A percentile compares a stretch with the other conserved stretches of the same genome.
These are phyloP conservation scores for Anticlea derivata DNA, from an alignment of 2,888 invertebrate species.

Conservation along the genomic window DNA sequence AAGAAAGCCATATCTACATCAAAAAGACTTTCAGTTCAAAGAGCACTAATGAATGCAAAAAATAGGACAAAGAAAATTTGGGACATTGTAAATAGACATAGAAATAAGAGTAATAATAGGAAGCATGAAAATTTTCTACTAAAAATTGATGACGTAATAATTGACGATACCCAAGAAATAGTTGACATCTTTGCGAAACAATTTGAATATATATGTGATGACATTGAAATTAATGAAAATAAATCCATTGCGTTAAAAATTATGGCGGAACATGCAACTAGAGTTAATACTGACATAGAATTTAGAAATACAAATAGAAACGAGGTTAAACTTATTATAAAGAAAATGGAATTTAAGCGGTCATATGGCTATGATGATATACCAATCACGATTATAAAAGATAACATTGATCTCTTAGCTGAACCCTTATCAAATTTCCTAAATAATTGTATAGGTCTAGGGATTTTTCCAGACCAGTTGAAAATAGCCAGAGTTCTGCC, in stretches of 20 bases:
- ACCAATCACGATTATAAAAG: constrained; percentile 10
- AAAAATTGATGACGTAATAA: not conserved
- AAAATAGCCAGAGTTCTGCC: constrained; percentile 6
- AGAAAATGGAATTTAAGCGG: not conserved
- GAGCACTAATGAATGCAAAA: not conserved
- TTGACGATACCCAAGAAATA: not conserved
- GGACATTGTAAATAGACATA: not conserved
- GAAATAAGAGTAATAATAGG: not conserved
- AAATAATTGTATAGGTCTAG: constrained; percentile 13
- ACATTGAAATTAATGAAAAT: not conserved
- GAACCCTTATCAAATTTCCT: constrained; percentile 14
- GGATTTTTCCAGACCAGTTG: constrained; percentile 6
- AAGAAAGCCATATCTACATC: not conserved
- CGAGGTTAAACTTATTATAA: not conserved
- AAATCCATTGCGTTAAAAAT: not conserved
- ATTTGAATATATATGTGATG: not conserved
- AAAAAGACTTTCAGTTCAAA: not conserved
- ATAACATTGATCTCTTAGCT: constrained; percentile 21
- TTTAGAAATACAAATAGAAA: not conserved
- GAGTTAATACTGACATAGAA: constrained; percentile 1
- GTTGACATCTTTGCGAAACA: not conserved
- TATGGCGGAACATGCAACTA: not conserved
- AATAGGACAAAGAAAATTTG: not conserved
- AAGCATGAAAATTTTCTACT: not conserved
- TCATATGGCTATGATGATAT: not conserved